These are phyloP conservation scores for Chironomus tepperi DNA, from an alignment of 1,140 invertebrate species.

Conservation along the genomic window DNA sequence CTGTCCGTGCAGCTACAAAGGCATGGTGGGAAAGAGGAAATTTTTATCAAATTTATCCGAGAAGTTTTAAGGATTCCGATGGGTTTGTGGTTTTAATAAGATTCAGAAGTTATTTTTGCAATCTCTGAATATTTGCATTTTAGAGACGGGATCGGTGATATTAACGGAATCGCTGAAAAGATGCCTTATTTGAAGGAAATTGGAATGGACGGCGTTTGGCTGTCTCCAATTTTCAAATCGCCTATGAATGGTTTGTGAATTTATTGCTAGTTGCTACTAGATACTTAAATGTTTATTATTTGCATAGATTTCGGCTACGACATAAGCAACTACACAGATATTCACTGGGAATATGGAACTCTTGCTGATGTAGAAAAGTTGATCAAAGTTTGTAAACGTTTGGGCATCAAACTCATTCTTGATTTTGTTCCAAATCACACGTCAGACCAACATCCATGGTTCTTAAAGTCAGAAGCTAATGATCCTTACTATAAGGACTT, in stretches of 20 bases:
- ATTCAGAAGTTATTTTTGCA: background rate
- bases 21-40: constrained; percentile 65
- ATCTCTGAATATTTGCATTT: background rate
- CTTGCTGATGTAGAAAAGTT: constrained; percentile 63
- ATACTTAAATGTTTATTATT: too few relatives aligned
- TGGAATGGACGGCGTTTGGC: constrained; percentile 52
- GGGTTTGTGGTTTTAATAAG: constrained; percentile 35
- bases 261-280: too few relatives aligned
- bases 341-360: constrained; percentile 61
- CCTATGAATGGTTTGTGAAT: too few relatives aligned
- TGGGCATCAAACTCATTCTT: constrained; percentile 36
- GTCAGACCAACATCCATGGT: constrained; percentile 60
- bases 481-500: constrained; percentile 53
- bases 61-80: constrained; percentile 64
- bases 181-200: constrained; percentile 45
- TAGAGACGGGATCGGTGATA: background rate
- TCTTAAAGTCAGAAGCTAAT: constrained; percentile 49
- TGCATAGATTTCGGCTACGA: constrained; percentile 64
- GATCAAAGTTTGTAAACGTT: constrained; percentile 46
- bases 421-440: constrained; percentile 60
- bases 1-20: constrained; percentile 29
- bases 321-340: constrained; percentile 56
- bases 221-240: constrained; percentile 63
- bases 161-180: constrained; percentile 41
- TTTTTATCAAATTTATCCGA: constrained; percentile 70